These are phyloP conservation scores for Glyptemys insculpta DNA, from an alignment of 2,797 vertebrate genomes.

Conservation along the genomic window DNA sequence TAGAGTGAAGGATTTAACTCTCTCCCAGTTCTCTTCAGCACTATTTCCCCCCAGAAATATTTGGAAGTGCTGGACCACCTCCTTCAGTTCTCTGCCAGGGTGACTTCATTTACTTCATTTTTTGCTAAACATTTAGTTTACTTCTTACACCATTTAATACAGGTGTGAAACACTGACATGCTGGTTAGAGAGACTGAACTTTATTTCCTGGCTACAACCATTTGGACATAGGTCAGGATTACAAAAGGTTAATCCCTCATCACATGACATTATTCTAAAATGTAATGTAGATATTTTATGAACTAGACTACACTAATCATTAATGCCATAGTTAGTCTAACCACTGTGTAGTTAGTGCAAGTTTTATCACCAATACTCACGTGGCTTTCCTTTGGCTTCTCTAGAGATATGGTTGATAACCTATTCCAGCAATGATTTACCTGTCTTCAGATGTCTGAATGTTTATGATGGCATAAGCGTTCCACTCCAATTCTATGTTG, in stretches of 20 bases:
- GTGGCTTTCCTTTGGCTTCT: background rate
- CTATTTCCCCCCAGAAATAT: background rate
- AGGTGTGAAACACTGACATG: background rate
- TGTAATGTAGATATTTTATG: background rate
- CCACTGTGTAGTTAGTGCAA: background rate
- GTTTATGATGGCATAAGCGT: slow-evolving; percentile 1
- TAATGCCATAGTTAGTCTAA: background rate
- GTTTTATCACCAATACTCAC: background rate
- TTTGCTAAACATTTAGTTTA: background rate
- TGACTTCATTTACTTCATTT: background rate
- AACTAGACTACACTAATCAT: background rate
- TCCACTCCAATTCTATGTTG: background rate
- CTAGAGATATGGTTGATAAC: background rate
- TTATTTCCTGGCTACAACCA: background rate
- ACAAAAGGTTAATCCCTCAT: background rate
- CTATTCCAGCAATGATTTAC: background rate
- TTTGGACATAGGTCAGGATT: background rate
- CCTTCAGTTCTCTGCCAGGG: background rate
- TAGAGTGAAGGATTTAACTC: background rate
- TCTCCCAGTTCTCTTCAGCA: background rate
- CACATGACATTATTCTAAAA: background rate
- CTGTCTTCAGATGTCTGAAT: background rate
- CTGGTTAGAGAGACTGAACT: background rate
- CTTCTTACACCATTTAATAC: background rate
- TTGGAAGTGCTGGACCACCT: background rate